Evolutionary conservation across 1,140 invertebrate species (phyloP).

Genomic region (Zaprionus camerounensis): DNA sequence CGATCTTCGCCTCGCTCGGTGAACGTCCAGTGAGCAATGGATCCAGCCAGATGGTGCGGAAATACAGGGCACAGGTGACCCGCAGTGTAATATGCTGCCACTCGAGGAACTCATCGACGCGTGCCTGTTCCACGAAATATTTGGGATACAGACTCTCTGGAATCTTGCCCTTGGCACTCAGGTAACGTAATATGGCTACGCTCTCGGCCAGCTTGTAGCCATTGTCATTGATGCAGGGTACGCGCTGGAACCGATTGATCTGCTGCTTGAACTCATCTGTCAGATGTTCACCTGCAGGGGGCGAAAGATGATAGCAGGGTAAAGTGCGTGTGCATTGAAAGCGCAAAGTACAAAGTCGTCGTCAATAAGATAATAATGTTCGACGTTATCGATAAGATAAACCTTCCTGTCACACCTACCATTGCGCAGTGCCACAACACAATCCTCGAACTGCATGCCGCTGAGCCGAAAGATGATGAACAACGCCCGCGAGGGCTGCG

Average conservation of each 20-base stretch:
- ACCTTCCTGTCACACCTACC: constrained; percentile 66
- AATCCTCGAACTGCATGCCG: constrained; percentile 87
- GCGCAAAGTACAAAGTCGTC: constrained; percentile 36
- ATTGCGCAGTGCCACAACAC: constrained; percentile 87
- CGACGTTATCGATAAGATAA: constrained; percentile 47
- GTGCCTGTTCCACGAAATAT: constrained; percentile 88
- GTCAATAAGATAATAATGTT: not conserved
- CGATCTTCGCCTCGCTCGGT: constrained; percentile 84
- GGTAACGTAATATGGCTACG: constrained; percentile 86
- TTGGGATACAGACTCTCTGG: constrained; percentile 90
- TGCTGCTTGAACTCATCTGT: constrained; percentile 88
- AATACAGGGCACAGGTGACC: constrained; percentile 88
- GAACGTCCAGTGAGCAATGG: constrained; percentile 85
- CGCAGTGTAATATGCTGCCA: constrained; percentile 94
- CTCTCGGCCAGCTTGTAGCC: constrained; percentile 92
- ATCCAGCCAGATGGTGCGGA: constrained; percentile 86
- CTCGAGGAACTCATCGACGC: constrained; percentile 93
- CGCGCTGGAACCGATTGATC: constrained; percentile 90
- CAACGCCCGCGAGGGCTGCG: constrained; percentile 90
- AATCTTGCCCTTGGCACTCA: constrained; percentile 84
- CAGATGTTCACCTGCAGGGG: constrained; percentile 88
- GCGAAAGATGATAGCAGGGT: too few relatives aligned
- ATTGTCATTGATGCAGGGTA: constrained; percentile 91
- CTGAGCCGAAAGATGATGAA: constrained; percentile 89
- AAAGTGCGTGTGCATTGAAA: constrained; percentile 8